Percentiles rank a stretch among this genome's conserved stretches.
Conservation (phyloP, 2,797 vertebrate species). For the Poeciliopsis paucimaculata region DNA sequence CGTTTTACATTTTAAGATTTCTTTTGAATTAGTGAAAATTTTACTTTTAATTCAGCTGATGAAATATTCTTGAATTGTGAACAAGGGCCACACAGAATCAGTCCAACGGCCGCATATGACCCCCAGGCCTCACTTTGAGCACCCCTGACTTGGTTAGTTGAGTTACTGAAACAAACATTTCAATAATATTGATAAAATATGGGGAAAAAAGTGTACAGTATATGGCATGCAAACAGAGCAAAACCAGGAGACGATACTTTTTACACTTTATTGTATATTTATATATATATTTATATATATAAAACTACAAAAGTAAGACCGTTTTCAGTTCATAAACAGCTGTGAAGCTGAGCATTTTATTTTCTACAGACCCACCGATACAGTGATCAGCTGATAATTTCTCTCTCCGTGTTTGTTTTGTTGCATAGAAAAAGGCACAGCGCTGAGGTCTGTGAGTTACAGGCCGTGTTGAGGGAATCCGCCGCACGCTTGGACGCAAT, state of each 20-base stretch:
- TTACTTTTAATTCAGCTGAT: too few species aligned
- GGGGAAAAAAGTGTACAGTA: not conserved
- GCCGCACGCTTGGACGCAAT: conserved; percentile 41
- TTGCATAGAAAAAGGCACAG: conserved; percentile 99
- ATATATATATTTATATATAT: conserved; percentile 82
- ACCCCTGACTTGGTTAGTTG: not conserved
- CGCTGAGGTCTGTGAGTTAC: conserved; percentile 91
- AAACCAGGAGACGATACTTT: conserved; percentile 49
- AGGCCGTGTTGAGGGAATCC: conserved; percentile 67
- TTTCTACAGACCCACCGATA: conserved; percentile 93
- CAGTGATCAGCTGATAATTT: conserved; percentile 87
- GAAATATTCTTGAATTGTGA: too few species aligned
- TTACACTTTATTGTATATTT: conserved; percentile 75
- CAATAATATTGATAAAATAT: not conserved
- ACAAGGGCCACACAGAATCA: too few species aligned
- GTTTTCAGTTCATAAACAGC: conserved; percentile 95
- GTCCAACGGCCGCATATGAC: too few species aligned
- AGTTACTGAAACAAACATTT: not conserved
- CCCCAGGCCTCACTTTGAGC: too few species aligned
- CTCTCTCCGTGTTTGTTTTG: conserved; percentile 82
- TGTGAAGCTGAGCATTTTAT: conserved; percentile 77
- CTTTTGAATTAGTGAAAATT: too few species aligned
- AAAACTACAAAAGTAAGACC: conserved; percentile 99
- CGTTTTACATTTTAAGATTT: too few species aligned
- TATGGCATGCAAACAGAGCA: not conserved